These are phyloP conservation scores for Platichthys stellatus DNA, from an alignment of 2,113 vertebrate species.

Conservation along the genomic window DNA sequence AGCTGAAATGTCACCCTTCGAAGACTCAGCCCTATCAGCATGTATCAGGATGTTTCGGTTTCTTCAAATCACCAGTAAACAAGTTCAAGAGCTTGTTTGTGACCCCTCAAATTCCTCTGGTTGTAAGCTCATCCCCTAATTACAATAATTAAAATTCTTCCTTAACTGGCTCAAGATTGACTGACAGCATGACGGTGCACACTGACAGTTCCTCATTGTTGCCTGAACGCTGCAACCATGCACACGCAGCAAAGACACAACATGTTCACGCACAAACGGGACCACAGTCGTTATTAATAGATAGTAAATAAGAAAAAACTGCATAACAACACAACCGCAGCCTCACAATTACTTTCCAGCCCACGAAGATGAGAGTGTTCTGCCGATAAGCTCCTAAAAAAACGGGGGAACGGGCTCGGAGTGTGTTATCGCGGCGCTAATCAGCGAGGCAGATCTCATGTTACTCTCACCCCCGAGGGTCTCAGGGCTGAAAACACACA, in stretches of 20 bases:
- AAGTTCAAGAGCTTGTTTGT: slow-evolving; percentile 18
- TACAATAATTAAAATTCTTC: slow-evolving; percentile 31
- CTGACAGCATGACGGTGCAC: slow-evolving; percentile 41
- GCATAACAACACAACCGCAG: slow-evolving; percentile 3
- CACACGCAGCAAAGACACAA: slow-evolving; percentile 11
- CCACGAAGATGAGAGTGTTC: slow-evolving; percentile 6
- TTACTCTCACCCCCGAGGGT: slow-evolving; percentile 43
- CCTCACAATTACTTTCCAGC: slow-evolving; percentile 9
- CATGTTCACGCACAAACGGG: slow-evolving; percentile 3
- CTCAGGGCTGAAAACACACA: slow-evolving; percentile 48
- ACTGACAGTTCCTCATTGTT: slow-evolving; percentile 30
- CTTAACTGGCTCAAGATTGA: slow-evolving; percentile 20
- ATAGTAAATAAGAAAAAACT: slow-evolving; percentile 28
- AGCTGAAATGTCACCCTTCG: neutral
- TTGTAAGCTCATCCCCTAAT: slow-evolving; percentile 23
- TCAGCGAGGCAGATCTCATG: slow-evolving; percentile 53
- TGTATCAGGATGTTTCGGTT: neutral
- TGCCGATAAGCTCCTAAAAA: slow-evolving; percentile 36
- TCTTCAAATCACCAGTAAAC: neutral
- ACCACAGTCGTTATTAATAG: neutral
- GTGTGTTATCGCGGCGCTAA: slow-evolving; percentile 35
- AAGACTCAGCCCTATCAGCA: neutral
- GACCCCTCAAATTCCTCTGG: slow-evolving; percentile 16
- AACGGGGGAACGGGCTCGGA: slow-evolving; percentile 4
- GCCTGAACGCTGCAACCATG: neutral